phyloP scores from a whole-genome alignment of 2,797 vertebrate species.

The Heliangelus exortis region DNA sequence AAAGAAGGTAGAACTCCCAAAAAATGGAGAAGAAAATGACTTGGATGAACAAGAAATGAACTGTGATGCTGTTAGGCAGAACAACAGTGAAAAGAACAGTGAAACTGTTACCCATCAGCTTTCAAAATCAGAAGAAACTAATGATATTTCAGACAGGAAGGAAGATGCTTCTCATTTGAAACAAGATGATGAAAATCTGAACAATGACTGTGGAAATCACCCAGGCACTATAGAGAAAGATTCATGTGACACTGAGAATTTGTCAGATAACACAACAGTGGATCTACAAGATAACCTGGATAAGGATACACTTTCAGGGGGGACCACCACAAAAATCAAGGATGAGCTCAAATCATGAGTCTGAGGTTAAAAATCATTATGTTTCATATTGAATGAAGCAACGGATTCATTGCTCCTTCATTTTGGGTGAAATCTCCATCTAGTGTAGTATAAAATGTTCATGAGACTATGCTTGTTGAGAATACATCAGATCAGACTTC shows the following conservation, averaged over 20 bases:
- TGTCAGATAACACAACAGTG: background rate
- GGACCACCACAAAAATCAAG: background rate
- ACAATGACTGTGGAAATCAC: conserved; percentile 39
- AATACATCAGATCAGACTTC: conserved; percentile 42
- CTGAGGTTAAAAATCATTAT: background rate
- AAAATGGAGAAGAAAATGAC: conserved; percentile 34
- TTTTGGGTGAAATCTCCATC: conserved; percentile 31
- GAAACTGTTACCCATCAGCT: background rate
- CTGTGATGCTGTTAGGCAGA: conserved; percentile 8
- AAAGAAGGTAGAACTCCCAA: conserved; percentile 40
- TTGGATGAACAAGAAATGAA: conserved; percentile 15
- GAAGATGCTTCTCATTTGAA: background rate
- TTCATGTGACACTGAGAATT: conserved; percentile 28
- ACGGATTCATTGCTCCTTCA: background rate
- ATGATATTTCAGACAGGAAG: conserved; percentile 25
- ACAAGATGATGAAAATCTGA: conserved; percentile 48
- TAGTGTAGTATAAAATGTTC: background rate
- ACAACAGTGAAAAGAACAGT: conserved; percentile 35
- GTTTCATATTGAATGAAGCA: conserved; percentile 30
- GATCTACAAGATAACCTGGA: background rate
- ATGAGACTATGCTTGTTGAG: background rate
- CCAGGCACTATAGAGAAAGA: conserved; percentile 6
- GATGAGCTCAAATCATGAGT: conserved; percentile 42
- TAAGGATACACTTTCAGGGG: background rate
- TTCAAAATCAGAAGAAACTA: conserved; percentile 44